Conservation (phyloP, 2,888 invertebrate species). For the Yponomeuta cagnagella region DNA sequence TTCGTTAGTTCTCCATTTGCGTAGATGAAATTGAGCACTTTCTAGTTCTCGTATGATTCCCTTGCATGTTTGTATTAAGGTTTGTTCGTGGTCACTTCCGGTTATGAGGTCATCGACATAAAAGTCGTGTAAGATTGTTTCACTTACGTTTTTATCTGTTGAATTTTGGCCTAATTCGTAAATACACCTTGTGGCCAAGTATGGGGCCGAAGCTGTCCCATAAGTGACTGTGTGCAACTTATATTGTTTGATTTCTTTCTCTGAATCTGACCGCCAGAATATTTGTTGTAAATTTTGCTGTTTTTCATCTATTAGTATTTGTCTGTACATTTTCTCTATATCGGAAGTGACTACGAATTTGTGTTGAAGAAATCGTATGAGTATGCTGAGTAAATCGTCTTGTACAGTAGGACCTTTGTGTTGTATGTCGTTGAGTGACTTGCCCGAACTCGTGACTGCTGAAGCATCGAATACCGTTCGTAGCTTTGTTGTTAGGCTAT, state of each 20-base stretch:
- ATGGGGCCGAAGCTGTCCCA: conserved; percentile 18
- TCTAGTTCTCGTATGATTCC: conserved; percentile 11
- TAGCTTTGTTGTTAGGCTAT: background rate
- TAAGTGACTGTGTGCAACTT: background rate
- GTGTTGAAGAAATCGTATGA: conserved; percentile 17
- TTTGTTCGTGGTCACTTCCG: conserved; percentile 7
- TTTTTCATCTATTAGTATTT: conserved; percentile 5
- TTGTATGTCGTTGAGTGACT: conserved; percentile 14
- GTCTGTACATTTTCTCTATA: conserved; percentile 19
- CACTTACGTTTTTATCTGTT: background rate
- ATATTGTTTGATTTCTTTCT: conserved; percentile 1
- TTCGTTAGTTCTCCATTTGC: conserved; percentile 18
- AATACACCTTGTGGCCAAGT: conserved; percentile 21
- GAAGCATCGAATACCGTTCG: conserved; percentile 16
- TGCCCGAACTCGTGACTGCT: conserved; percentile 12
- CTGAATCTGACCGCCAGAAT: conserved; percentile 13
- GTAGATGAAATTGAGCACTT: conserved; percentile 15
- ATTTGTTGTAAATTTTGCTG: conserved; percentile 14
- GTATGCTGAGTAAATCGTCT: conserved; percentile 17
- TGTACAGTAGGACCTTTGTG: conserved; percentile 18
- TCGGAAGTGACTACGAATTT: conserved; percentile 16
- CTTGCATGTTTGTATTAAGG: conserved; percentile 17
- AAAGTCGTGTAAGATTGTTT: background rate
- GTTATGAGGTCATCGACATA: conserved; percentile 6
- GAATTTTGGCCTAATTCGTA: background rate